A percentile compares a stretch with the other conserved stretches of the same genome.
phyloP scores from a whole-genome alignment of 2,797 vertebrate genomes.

The Nothura maculosa region DNA sequence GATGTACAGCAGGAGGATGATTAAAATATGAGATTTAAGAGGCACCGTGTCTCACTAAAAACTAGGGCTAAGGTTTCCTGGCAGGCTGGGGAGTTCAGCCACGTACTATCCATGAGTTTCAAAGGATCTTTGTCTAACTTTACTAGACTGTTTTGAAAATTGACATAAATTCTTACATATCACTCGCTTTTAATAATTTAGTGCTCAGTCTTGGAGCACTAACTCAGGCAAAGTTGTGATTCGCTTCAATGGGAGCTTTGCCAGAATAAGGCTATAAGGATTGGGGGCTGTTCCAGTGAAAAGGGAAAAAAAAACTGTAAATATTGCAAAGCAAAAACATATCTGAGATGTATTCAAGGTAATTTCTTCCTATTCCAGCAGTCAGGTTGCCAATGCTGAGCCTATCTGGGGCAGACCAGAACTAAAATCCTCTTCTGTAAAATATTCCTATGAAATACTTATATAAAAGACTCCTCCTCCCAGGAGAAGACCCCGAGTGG shows the following conservation, averaged over 20 bases:
- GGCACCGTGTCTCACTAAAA: constrained; percentile 35
- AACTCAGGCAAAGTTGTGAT: constrained; percentile 4
- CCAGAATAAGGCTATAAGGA: constrained; percentile 10
- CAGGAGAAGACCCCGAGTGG: background rate
- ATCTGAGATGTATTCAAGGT: background rate
- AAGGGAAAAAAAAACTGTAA: constrained; percentile 24
- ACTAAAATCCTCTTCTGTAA: background rate
- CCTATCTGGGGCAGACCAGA: background rate
- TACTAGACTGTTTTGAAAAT: constrained; percentile 18
- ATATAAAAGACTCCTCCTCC: no score
- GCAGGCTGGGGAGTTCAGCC: background rate
- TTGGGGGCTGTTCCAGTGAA: background rate
- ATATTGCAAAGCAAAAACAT: constrained; percentile 1
- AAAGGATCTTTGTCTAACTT: constrained; percentile 21
- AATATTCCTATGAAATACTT: no score
- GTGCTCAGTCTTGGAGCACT: constrained; percentile 11
- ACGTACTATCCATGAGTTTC: background rate
- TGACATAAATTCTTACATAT: constrained; percentile 17
- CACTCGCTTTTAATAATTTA: constrained; percentile 23
- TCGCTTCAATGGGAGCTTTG: constrained; percentile 25
- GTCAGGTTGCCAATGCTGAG: background rate
- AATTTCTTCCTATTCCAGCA: constrained; percentile 4
- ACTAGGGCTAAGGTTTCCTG: constrained; percentile 13
- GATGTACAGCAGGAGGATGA: background rate
- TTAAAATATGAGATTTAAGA: constrained; percentile 58